Evolutionary conservation across 2,113 vertebrate species (phyloP).

Genomic region (Natator depressus): DNA sequence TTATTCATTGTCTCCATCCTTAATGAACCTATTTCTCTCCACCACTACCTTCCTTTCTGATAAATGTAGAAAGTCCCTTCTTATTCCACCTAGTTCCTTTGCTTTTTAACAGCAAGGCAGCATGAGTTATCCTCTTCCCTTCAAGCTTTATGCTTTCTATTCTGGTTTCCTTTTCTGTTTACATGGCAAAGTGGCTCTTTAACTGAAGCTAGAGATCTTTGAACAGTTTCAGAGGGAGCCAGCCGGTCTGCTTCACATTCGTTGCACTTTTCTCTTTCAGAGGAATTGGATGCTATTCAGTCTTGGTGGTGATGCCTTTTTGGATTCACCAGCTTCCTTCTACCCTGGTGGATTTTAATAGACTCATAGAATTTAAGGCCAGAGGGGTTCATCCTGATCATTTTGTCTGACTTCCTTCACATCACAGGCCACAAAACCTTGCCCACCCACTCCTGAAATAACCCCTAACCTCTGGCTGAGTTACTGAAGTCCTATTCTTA

Average conservation of each 20-base stretch:
- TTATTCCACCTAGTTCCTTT: not conserved
- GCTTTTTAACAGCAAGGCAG: not conserved
- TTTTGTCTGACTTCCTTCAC: no score
- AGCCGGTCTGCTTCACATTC: constrained; percentile 15
- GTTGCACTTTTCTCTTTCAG: not conserved
- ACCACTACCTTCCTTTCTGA: not conserved
- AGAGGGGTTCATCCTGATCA: no score
- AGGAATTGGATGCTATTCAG: not conserved
- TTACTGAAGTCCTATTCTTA: no score
- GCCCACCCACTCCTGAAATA: no score
- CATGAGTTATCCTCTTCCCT: not conserved
- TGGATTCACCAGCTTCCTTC: not conserved
- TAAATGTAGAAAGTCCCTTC: constrained; percentile 45
- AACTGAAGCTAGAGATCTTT: not conserved
- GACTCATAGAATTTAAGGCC: no score
- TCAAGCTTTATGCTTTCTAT: not conserved
- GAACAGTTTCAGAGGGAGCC: constrained; percentile 43
- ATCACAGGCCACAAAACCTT: no score
- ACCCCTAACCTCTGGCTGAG: no score
- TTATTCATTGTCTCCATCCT: constrained; percentile 8
- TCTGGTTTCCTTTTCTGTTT: not conserved
- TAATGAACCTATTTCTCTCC: not conserved
- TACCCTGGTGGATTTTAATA: not conserved
- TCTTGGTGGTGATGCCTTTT: not conserved
- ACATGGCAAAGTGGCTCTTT: not conserved